These are phyloP conservation scores for Vulpes vulpes DNA, from an alignment of 2,113 vertebrate genomes.

Conservation along the genomic window DNA sequence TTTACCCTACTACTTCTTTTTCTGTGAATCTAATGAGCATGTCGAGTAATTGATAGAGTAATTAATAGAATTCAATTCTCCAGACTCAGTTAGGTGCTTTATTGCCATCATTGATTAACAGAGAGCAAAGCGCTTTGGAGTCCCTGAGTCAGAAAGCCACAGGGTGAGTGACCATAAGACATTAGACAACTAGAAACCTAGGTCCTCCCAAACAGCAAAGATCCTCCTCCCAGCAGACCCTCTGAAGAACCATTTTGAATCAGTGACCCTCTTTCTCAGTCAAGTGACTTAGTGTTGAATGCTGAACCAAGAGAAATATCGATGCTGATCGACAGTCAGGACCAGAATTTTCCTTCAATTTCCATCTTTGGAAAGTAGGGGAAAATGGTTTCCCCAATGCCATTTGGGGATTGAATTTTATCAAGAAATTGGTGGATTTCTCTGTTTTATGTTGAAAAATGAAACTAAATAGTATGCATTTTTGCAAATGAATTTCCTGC, in stretches of 20 bases:
- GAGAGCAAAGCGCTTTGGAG: not conserved
- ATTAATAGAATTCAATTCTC: not conserved
- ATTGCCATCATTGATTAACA: not conserved
- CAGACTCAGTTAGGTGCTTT: not conserved
- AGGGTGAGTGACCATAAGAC: not conserved
- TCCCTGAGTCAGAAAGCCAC: not conserved
- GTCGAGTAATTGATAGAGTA: not conserved
- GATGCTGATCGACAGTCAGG: not conserved
- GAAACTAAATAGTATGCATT: not conserved
- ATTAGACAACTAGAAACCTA: not conserved
- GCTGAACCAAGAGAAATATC: not conserved
- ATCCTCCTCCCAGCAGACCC: too few relatives aligned
- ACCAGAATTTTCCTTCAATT: not conserved
- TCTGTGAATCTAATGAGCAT: not conserved
- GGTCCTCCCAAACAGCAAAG: not conserved
- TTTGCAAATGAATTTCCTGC: not conserved
- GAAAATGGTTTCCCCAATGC: not conserved
- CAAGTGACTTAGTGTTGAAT: not conserved
- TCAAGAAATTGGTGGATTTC: not conserved
- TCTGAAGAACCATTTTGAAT: not conserved
- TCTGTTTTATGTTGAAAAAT: not conserved
- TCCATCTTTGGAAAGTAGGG: not conserved
- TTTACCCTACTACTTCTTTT: not conserved
- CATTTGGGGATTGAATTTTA: not conserved
- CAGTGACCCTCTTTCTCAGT: not conserved